These are phyloP conservation scores for Aurelia aurita complex sp. Pacific DNA, from an alignment of 30 jellyfish, hydroid and myxozoan species.

Conservation along the genomic window DNA sequence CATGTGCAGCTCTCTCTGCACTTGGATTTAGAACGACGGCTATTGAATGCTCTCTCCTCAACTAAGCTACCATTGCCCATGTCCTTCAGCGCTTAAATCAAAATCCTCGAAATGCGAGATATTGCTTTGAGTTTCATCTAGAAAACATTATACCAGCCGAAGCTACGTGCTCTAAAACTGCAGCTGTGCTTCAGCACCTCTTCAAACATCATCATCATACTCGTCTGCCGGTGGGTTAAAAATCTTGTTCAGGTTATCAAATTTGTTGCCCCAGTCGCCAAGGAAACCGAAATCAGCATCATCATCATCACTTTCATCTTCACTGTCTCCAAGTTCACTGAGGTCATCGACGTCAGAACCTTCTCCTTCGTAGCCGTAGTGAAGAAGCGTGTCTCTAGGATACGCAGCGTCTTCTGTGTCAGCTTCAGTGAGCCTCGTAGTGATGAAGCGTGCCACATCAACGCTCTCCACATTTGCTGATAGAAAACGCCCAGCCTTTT, in stretches of 20 bases:
- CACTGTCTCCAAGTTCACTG: slow-evolving; percentile 99
- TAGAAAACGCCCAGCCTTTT: slow-evolving; percentile 42
- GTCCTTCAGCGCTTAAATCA: neutral
- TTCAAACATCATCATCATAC: slow-evolving; percentile 87
- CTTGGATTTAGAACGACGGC: too few relatives aligned
- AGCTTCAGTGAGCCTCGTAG: slow-evolving; percentile 83
- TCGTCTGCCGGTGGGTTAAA: slow-evolving; percentile 85
- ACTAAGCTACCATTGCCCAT: neutral
- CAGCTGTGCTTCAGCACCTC: neutral
- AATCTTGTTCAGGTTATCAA: slow-evolving; percentile 80
- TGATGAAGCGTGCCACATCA: slow-evolving; percentile 88
- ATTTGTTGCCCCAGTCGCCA: slow-evolving; percentile 91
- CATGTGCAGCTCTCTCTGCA: too few relatives aligned
- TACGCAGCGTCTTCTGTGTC: slow-evolving; percentile 92
- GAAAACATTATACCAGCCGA: neutral
- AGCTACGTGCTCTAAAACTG: neutral
- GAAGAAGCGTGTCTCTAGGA: slow-evolving; percentile 98
- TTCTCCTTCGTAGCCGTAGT: slow-evolving; percentile 99
- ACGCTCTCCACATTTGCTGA: slow-evolving; percentile 84
- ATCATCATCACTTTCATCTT: slow-evolving; percentile 94
- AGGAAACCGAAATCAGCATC: slow-evolving; percentile 93
- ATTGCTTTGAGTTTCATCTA: neutral
- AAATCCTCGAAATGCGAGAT: neutral
- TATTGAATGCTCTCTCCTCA: neutral
- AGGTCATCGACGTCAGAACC: slow-evolving; percentile 98